These are phyloP conservation scores for Orthosia incerta DNA, from an alignment of 2,888 invertebrate genomes.

Conservation along the genomic window DNA sequence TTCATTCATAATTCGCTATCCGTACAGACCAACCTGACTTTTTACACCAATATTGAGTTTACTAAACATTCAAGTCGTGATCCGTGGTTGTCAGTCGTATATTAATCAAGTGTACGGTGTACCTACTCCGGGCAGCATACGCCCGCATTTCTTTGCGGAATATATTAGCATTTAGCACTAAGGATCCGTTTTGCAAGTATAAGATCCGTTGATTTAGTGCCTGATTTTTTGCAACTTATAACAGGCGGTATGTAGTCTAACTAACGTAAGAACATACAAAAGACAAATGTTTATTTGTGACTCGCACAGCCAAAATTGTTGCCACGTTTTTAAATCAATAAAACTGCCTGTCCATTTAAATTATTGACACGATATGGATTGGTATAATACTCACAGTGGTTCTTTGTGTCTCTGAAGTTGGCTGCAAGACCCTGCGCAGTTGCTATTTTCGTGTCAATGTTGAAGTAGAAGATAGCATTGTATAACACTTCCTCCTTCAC, in stretches of 20 bases:
- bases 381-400: too few species aligned
- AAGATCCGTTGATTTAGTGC: constrained; percentile 23
- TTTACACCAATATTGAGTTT: background rate
- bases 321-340: background rate
- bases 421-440: too few species aligned
- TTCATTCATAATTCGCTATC: background rate
- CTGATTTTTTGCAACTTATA: constrained; percentile 25
- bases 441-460: too few species aligned
- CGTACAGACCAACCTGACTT: background rate
- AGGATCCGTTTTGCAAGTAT: constrained; percentile 35
- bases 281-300: too few species aligned
- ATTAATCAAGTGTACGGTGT: constrained; percentile 23
- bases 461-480: too few species aligned
- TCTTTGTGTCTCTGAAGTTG: too few species aligned
- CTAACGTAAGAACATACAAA: background rate
- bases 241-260: background rate
- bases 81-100: constrained; percentile 31
- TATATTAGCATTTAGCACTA: constrained; percentile 48
- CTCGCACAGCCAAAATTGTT: background rate
- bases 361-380: too few species aligned
- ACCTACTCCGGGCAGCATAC: constrained; percentile 6
- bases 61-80: constrained; percentile 45
- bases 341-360: background rate
- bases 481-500: too few species aligned
- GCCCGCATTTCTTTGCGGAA: constrained; percentile 51